These are phyloP conservation scores for Ecliptopera silaceata DNA, from an alignment of 2,888 invertebrate genomes.

Conservation along the genomic window DNA sequence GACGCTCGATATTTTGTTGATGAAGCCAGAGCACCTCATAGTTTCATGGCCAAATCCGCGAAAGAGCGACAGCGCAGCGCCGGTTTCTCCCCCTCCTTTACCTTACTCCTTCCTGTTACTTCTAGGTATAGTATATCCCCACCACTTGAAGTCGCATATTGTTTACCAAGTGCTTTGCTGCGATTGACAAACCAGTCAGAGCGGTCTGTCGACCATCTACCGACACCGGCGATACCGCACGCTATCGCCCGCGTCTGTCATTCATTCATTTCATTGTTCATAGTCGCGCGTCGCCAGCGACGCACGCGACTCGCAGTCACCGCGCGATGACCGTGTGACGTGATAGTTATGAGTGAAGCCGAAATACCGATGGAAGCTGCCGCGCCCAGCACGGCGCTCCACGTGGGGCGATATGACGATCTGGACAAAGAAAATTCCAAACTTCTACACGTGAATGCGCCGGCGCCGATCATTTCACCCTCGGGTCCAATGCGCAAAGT, in stretches of 20 bases:
- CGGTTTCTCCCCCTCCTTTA: constrained; percentile 13
- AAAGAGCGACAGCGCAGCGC: constrained; percentile 83
- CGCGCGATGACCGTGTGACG: constrained; percentile 79
- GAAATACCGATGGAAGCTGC: constrained; percentile 70
- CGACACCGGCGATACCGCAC: constrained; percentile 91
- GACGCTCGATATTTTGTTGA: constrained; percentile 42
- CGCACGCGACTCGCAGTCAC: constrained; percentile 70
- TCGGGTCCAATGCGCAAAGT: constrained; percentile 80
- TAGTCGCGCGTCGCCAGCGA: constrained; percentile 73
- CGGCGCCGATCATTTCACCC: constrained; percentile 67
- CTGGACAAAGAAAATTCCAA: constrained; percentile 69
- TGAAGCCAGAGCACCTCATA: constrained; percentile 87
- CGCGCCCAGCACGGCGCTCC: constrained; percentile 72
- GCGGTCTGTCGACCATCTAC: constrained; percentile 80
- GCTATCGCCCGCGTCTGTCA: constrained; percentile 78
- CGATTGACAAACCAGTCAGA: constrained; percentile 76
- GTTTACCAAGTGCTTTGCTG: constrained; percentile 76
- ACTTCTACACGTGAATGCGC: constrained; percentile 65
- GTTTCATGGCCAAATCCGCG: constrained; percentile 86
- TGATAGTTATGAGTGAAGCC: constrained; percentile 75
- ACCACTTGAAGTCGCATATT: constrained; percentile 68
- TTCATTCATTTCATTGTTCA: constrained; percentile 57
- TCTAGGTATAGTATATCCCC: constrained; percentile 45
- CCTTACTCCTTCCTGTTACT: constrained; percentile 83
- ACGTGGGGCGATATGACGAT: constrained; percentile 70